Conservation (phyloP, 2,888 invertebrate genomes). For the Teleiodes luculella region DNA sequence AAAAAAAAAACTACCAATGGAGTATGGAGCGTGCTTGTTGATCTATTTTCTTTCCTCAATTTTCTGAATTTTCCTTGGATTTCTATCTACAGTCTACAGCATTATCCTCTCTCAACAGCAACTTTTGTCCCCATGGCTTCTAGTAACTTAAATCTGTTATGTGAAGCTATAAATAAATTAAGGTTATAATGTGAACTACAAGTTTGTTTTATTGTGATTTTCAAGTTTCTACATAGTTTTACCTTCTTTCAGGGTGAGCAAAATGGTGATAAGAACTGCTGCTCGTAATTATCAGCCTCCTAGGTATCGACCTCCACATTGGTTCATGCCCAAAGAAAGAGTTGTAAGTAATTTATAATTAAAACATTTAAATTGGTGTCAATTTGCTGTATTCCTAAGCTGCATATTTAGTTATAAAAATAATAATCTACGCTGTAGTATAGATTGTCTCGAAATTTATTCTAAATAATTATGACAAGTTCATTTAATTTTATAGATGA, state of each 20-base stretch:
- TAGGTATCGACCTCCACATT: conserved; percentile 83
- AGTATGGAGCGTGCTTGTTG: no score
- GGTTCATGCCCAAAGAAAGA: conserved; percentile 83
- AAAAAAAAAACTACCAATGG: no score
- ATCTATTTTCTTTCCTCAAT: no score
- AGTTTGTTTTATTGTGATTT: no score
- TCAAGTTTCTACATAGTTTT: not conserved
- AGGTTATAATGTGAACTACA: conserved; percentile 38
- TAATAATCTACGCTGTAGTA: no score
- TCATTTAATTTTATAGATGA: conserved; percentile 64
- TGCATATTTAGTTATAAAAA: no score
- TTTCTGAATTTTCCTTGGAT: no score
- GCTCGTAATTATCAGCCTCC: conserved; percentile 55
- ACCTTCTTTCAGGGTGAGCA: conserved; percentile 48
- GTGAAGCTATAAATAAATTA: conserved; percentile 44
- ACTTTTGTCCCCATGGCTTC: no score
- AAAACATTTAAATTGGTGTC: not conserved
- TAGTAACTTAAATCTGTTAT: conserved; percentile 47
- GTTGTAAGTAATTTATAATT: conserved; percentile 70
- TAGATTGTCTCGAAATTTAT: no score
- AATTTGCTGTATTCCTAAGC: no score
- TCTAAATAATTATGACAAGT: not conserved
- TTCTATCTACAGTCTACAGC: no score
- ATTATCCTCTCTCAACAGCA: no score
- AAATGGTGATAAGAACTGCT: conserved; percentile 39